phyloP scores from a whole-genome alignment of 1,140 invertebrate genomes.

The Aphidius gifuensis region DNA sequence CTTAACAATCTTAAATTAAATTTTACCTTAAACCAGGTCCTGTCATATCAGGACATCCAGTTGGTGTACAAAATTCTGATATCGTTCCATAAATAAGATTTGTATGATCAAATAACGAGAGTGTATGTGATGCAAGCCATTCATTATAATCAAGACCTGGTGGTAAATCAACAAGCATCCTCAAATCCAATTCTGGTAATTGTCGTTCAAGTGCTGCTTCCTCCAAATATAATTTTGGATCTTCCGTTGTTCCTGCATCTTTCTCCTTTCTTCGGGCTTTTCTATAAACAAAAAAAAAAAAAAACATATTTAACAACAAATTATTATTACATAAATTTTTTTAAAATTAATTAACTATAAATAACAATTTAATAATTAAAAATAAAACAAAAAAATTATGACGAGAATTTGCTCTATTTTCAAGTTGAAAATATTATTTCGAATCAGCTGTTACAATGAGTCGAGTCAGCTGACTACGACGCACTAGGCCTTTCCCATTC shows the following conservation, averaged over 20 bases:
- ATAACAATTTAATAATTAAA: background rate
- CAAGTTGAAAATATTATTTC: conserved; percentile 21
- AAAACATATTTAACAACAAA: conserved; percentile 6
- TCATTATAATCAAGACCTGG: conserved; percentile 94
- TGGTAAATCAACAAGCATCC: conserved; percentile 88
- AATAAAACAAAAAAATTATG: background rate
- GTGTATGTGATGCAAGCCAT: conserved; percentile 96
- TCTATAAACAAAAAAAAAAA: conserved; percentile 66
- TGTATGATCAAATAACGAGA: conserved; percentile 97
- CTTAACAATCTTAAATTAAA: no score
- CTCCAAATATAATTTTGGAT: conserved; percentile 93
- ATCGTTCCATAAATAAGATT: conserved; percentile 96
- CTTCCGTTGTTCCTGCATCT: conserved; percentile 75
- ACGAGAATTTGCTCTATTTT: background rate
- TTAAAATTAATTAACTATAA: background rate
- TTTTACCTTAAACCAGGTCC: conserved; percentile 84
- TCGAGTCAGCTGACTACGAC: conserved; percentile 45
- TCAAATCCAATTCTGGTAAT: conserved; percentile 88
- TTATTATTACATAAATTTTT: background rate
- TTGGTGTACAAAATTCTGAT: conserved; percentile 95
- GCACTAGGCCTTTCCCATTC: conserved; percentile 23
- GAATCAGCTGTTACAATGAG: conserved; percentile 47
- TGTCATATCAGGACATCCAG: conserved; percentile 91
- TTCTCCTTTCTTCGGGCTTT: conserved; percentile 96
- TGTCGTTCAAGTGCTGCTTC: conserved; percentile 88